These are phyloP conservation scores for Nautilus pompilius DNA, from an alignment of 1,140 invertebrate species.

Conservation along the genomic window DNA sequence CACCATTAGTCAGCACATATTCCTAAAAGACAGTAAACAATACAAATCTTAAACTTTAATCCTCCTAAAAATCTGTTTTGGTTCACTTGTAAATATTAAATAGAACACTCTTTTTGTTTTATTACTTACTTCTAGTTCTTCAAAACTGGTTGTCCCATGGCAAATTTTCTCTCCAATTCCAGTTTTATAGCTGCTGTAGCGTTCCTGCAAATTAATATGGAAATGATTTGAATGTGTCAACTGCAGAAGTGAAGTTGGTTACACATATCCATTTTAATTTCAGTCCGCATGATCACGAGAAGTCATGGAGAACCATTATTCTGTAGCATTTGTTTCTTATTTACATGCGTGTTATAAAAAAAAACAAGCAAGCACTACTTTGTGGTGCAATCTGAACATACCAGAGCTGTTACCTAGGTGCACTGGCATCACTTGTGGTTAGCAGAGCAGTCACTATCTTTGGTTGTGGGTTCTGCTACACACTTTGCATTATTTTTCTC, in stretches of 20 bases:
- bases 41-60: neutral
- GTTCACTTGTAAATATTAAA: neutral
- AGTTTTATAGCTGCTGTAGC: conserved; percentile 61
- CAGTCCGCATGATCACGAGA: no score
- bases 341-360: no score
- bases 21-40: conserved; percentile 54
- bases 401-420: no score
- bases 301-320: neutral
- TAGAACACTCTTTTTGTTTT: neutral
- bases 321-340: neutral
- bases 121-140: conserved; percentile 57
- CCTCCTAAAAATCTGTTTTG: neutral
- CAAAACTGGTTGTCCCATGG: conserved; percentile 60
- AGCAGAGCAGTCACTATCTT: no score
- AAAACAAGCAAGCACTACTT: no score
- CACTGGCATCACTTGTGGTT: no score
- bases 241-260: neutral
- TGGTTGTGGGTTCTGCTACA: no score
- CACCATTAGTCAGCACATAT: conserved; percentile 50
- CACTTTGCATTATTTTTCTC: no score
- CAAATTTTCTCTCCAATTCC: conserved; percentile 63
- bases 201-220: conserved; percentile 43
- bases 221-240: neutral
- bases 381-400: no score
- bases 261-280: neutral